Base-by-base conservation (phyloP, 2,797 vertebrate species). In the Taenioides sp. region DNA sequence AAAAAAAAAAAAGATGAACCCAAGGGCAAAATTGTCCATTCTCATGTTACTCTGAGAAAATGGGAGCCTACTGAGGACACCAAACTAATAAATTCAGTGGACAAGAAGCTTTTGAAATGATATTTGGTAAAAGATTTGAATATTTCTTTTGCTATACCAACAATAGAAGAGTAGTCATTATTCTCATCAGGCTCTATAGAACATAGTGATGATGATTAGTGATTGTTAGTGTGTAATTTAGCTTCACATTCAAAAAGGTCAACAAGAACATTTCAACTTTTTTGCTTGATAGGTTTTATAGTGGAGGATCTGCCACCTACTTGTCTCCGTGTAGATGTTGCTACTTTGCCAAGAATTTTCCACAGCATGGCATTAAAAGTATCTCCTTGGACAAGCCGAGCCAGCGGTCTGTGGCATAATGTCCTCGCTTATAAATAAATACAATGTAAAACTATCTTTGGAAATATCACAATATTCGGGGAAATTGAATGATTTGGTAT, bases 21-120 rank as follows among this genome's bases (percentile, higher is more conserved):
- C 11, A 63, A 63, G 61, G 43, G 61, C 11, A 43, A 63, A 63
- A 63, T 37, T 23, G 20, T 37, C 34, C 20, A 63, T 63, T 43
- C n/a, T 12, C 7, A 2, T 58, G 52, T 22, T 54, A 17, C 16
- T 18, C 14, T 18, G 55, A 59, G 55, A 22, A 59, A 59, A 23
- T 54, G 22, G 20, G 52, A 57, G 11, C 12, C 43, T 37, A 1
- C 7, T 22, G 52, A 22, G 52, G 52, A 10, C n/a, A 9, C 2
- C 52, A 54, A 20, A 22, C 52, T 54, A 54, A 54, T n/a, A 22
- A 54, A 22, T n/a, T 17, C 20, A n/a, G 50, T 1, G 22, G 2
- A 55, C 54, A 55, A 11, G n/a, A 11, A 9, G 54, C 4, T 57
- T 23, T 23, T 57, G 5, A 55, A 57, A 57, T 9, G 10, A 23